Evolutionary conservation across 2,888 invertebrate species (phyloP).

Genomic region (Molorchus minor): DNA sequence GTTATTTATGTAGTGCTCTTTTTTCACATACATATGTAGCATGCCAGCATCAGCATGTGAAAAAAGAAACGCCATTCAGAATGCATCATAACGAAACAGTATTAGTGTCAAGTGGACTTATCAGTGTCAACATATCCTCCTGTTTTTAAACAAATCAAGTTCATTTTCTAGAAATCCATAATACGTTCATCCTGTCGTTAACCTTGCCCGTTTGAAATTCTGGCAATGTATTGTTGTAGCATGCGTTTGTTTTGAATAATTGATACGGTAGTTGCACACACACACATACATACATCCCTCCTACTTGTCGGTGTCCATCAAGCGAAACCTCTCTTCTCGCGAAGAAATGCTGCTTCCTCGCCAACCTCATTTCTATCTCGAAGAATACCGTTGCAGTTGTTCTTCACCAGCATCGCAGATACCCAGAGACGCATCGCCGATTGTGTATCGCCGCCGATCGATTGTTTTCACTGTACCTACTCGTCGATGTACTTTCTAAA

Average conservation of each 20-base stretch:
- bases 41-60: too few species aligned
- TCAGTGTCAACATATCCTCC: background rate
- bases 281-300: constrained; percentile 40
- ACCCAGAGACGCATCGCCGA: constrained; percentile 45
- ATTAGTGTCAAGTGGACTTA: too few species aligned
- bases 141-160: constrained; percentile 12
- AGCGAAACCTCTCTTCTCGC: constrained; percentile 52
- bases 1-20: too few species aligned
- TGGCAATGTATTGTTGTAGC: constrained; percentile 24
- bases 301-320: constrained; percentile 46
- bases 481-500: background rate
- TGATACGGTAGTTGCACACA: constrained; percentile 46
- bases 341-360: constrained; percentile 50
- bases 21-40: too few species aligned
- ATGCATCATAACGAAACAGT: too few species aligned
- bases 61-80: too few species aligned
- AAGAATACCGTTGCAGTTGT: constrained; percentile 54
- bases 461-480: constrained; percentile 35
- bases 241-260: constrained; percentile 41
- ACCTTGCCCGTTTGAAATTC: constrained; percentile 31
- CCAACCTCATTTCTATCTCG: constrained; percentile 58
- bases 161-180: background rate
- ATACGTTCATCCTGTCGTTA: constrained; percentile 24
- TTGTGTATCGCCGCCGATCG: constrained; percentile 37
- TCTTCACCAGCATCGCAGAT: constrained; percentile 48